Evolutionary conservation across 2,797 vertebrate species (phyloP).

Genomic region (Eremophila alpestris): DNA sequence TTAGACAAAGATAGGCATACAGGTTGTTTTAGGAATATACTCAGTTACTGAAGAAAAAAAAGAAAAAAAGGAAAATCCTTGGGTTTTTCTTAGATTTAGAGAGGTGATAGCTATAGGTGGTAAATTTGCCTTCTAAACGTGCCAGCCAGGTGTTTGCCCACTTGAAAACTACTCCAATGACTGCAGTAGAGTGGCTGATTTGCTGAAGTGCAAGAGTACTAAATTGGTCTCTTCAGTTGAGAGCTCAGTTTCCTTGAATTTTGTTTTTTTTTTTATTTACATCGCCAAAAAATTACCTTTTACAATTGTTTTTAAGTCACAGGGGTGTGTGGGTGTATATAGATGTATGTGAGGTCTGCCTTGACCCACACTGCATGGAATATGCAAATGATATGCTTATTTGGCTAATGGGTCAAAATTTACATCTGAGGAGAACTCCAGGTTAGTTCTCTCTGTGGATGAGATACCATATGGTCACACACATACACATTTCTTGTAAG

Average conservation of each 20-base stretch:
- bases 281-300: not conserved
- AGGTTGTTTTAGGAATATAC: not conserved
- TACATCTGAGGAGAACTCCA: not conserved
- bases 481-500: not conserved
- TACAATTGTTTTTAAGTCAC: not conserved
- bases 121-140: not conserved
- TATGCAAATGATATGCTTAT: not conserved
- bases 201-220: not conserved
- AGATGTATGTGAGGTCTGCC: too few relatives aligned
- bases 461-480: not conserved
- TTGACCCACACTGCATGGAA: not conserved
- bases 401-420: not conserved
- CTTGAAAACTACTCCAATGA: conserved; percentile 17
- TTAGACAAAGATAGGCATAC: not conserved
- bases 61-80: not conserved
- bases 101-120: not conserved
- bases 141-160: conserved; percentile 16
- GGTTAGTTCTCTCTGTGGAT: not conserved
- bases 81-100: not conserved
- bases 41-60: not conserved
- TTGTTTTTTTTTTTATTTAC: not conserved
- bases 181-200: not conserved
- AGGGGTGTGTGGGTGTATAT: not conserved
- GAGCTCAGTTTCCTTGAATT: not conserved
- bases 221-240: not conserved